These are phyloP conservation scores for Rhopalosiphum padi DNA, from an alignment of 1,140 invertebrate genomes.

Conservation along the genomic window DNA sequence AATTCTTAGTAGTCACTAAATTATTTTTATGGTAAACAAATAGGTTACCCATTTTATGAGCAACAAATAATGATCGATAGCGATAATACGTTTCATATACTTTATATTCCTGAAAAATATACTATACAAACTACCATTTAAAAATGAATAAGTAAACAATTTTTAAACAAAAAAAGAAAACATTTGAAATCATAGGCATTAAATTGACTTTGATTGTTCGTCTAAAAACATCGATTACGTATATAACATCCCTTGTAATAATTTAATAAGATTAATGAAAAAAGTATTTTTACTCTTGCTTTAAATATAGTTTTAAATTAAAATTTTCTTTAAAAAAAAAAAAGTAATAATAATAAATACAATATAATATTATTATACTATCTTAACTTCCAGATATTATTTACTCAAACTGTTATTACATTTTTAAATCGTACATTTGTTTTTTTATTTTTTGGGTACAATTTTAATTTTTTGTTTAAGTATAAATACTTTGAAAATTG, in stretches of 20 bases:
- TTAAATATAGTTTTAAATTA: neutral
- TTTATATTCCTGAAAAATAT: neutral
- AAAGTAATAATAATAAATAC: too few relatives aligned
- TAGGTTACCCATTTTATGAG: neutral
- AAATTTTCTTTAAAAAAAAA: neutral
- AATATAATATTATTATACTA: too few relatives aligned
- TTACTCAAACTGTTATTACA: neutral
- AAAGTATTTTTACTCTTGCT: neutral
- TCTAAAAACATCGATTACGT: neutral
- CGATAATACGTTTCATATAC: neutral
- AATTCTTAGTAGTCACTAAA: conserved; percentile 18
- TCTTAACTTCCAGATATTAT: neutral
- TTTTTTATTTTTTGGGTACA: neutral
- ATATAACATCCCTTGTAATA: neutral
- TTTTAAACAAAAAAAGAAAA: too few relatives aligned
- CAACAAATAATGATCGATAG: neutral
- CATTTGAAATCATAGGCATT: too few relatives aligned
- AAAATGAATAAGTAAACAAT: neutral
- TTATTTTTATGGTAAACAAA: conserved; percentile 33
- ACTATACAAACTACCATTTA: neutral
- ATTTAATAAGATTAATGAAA: conserved; percentile 34
- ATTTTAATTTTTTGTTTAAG: neutral
- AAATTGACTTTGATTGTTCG: neutral
- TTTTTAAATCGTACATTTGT: neutral
- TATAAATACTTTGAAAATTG: neutral